Conservation (phyloP, 2,888 invertebrate species). For the Seladonia tumulorum region DNA sequence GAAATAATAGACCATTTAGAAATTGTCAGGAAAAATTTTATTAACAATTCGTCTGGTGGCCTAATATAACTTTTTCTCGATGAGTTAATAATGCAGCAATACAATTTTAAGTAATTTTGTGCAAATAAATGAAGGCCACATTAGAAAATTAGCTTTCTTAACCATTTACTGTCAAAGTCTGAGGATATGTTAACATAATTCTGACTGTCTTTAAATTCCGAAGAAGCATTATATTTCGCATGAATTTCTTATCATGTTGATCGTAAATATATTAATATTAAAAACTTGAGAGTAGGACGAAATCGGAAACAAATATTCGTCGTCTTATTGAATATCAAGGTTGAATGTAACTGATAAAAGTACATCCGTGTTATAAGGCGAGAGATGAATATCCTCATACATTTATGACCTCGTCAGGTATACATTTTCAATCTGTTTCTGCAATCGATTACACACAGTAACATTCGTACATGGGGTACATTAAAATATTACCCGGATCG, state of each 20-base stretch:
- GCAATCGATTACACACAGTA: slow-evolving; percentile 26
- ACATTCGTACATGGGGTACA: slow-evolving; percentile 40
- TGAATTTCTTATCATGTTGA: no score
- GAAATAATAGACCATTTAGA: background rate
- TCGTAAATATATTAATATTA: no score
- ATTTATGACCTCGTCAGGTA: background rate
- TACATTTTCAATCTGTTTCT: background rate
- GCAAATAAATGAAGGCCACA: background rate
- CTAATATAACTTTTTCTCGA: background rate
- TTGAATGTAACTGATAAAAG: background rate
- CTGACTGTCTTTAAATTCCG: background rate
- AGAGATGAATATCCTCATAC: background rate
- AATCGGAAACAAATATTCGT: background rate
- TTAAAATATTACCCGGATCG: slow-evolving; percentile 56
- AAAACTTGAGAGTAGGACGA: no score
- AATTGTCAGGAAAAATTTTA: background rate
- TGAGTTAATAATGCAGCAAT: background rate
- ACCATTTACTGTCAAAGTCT: background rate
- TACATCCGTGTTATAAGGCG: background rate
- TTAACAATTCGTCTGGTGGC: background rate
- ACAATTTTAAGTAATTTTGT: background rate
- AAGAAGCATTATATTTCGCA: background rate
- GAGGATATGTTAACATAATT: background rate
- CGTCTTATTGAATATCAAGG: background rate
- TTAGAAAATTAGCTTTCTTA: background rate